phyloP scores from a whole-genome alignment of 2,113 vertebrate species.

The Nanorana parkeri region DNA sequence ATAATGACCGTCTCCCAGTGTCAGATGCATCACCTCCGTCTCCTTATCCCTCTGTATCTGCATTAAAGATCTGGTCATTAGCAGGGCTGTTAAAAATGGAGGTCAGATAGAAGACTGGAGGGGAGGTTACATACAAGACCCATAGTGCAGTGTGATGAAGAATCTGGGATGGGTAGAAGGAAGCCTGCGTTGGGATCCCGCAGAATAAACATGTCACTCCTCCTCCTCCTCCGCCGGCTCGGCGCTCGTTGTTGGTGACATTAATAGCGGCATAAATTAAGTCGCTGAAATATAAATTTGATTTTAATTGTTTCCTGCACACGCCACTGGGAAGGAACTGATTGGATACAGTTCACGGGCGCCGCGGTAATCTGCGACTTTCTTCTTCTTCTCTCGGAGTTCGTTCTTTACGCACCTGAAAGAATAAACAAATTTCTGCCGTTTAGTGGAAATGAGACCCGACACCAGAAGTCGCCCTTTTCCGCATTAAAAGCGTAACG shows the following conservation, averaged over 20 bases:
- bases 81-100: not conserved
- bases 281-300: conserved; percentile 97
- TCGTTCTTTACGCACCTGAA: conserved; percentile 91
- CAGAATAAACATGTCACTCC: conserved; percentile 19
- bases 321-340: conserved; percentile 99
- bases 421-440: conserved; percentile 85
- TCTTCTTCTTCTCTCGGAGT: conserved; percentile 73
- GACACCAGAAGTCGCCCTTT: conserved; percentile 92
- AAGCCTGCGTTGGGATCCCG: too few relatives aligned
- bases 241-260: conserved; percentile 92
- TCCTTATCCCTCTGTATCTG: not conserved
- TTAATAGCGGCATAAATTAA: conserved; percentile 96
- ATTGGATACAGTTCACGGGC: conserved; percentile 99
- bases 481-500: conserved; percentile 99
- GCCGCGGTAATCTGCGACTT: conserved; percentile 99
- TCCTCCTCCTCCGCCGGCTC: conserved; percentile 79
- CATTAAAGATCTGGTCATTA: not conserved
- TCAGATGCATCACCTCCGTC: not conserved
- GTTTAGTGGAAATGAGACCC: conserved; percentile 92
- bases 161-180: too few relatives aligned
- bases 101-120: too few relatives aligned
- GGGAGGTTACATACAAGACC: too few relatives aligned
- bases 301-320: conserved; percentile 99
- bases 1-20: not conserved
- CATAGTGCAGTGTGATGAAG: too few relatives aligned